Evolutionary conservation across 1,140 invertebrate genomes (phyloP).

Genomic region (Zaprionus inermis): DNA sequence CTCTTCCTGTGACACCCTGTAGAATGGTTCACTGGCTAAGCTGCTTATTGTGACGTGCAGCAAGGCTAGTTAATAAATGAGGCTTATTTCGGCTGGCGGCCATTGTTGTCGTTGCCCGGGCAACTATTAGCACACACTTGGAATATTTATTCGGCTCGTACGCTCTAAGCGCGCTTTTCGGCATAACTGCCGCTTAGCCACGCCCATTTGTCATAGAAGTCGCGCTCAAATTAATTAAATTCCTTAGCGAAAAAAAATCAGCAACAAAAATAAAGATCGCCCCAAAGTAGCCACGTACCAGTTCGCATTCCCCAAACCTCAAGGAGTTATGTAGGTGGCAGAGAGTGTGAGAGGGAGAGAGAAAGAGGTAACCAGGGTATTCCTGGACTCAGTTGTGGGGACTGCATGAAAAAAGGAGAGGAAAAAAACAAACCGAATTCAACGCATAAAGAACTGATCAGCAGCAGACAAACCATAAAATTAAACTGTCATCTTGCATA

Average conservation of each 20-base stretch:
- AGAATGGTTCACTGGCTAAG: conserved; percentile 63
- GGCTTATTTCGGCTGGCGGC: conserved; percentile 61
- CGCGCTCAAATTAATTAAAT: conserved; percentile 77
- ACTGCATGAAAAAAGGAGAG: conserved; percentile 20
- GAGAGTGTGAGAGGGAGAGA: too few species aligned
- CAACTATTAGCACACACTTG: conserved; percentile 58
- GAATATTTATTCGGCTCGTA: conserved; percentile 48
- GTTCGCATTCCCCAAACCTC: conserved; percentile 56
- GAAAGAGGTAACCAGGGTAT: neutral
- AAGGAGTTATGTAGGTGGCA: conserved; percentile 24
- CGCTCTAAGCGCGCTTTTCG: conserved; percentile 53
- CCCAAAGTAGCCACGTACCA: conserved; percentile 66
- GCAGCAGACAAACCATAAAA: conserved; percentile 84
- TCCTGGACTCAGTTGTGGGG: neutral
- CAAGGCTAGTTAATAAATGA: conserved; percentile 76
- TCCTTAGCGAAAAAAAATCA: conserved; percentile 49
- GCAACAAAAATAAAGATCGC: conserved; percentile 16
- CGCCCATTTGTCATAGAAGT: conserved; percentile 79
- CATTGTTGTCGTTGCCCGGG: conserved; percentile 52
- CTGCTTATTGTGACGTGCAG: conserved; percentile 65
- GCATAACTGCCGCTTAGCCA: conserved; percentile 68
- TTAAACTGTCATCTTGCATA: conserved; percentile 84
- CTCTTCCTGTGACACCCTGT: conserved; percentile 37
- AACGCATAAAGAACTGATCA: conserved; percentile 84
- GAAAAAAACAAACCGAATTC: conserved; percentile 71